Percentiles rank a stretch among this genome's conserved stretches.
phyloP scores from a whole-genome alignment of 2,888 invertebrate species.

The Tetramorium bicarinatum region DNA sequence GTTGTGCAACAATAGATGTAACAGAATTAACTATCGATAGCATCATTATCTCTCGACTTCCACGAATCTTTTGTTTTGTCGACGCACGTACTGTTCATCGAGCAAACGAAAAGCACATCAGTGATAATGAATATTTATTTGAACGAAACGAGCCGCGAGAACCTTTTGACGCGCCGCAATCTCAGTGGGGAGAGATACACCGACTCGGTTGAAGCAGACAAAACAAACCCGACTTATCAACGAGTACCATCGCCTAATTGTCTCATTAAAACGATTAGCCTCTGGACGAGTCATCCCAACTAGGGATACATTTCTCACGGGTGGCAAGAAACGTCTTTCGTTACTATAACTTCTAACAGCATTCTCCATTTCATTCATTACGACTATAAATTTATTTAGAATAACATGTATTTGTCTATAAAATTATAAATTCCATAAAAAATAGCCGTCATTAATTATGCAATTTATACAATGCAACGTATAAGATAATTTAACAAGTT shows the following conservation, averaged over 20 bases:
- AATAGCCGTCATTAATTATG: not conserved
- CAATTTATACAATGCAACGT: not conserved
- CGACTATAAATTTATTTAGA: not conserved
- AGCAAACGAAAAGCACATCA: slow-evolving; percentile 36
- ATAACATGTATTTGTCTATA: not conserved
- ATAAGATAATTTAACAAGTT: not conserved
- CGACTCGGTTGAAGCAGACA: slow-evolving; percentile 72
- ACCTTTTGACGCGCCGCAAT: slow-evolving; percentile 67
- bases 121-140: slow-evolving; percentile 60
- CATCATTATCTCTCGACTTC: slow-evolving; percentile 52
- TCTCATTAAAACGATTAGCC: slow-evolving; percentile 79
- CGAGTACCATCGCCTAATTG: slow-evolving; percentile 80
- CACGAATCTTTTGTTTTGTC: slow-evolving; percentile 49
- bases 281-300: slow-evolving; percentile 13
- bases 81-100: not conserved
- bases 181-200: slow-evolving; percentile 43
- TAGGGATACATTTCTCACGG: slow-evolving; percentile 32
- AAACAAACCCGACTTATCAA: slow-evolving; percentile 81
- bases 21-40: slow-evolving; percentile 13
- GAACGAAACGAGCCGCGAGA: slow-evolving; percentile 53
- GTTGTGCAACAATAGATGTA: not conserved
- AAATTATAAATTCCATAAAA: not conserved
- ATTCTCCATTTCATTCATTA: not conserved
- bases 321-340: slow-evolving; percentile 17
- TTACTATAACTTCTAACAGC: not conserved